phyloP scores from a whole-genome alignment of 2,888 invertebrate genomes.

The Nephrocerus scutellatus region DNA sequence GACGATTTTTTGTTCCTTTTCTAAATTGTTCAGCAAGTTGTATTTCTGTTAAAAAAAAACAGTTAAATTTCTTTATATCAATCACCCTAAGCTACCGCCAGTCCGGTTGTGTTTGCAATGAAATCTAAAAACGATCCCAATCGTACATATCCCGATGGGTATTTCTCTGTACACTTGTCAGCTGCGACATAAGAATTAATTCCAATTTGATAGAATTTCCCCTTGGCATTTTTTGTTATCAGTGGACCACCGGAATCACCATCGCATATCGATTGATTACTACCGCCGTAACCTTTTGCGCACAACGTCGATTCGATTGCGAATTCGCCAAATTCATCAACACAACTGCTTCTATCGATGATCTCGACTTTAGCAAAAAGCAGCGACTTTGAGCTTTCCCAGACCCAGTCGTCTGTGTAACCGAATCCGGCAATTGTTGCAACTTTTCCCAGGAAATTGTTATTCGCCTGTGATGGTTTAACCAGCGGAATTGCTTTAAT shows the following conservation, averaged over 20 bases:
- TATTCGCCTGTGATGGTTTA: slow-evolving; percentile 15
- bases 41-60: too few relatives aligned
- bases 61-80: too few relatives aligned
- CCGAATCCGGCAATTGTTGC: slow-evolving; percentile 39
- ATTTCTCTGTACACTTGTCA: slow-evolving; percentile 35
- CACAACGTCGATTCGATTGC: slow-evolving; percentile 36
- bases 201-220: slow-evolving; percentile 35
- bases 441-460: slow-evolving; percentile 29
- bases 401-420: slow-evolving; percentile 34
- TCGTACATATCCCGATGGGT: slow-evolving; percentile 38
- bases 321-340: slow-evolving; percentile 25
- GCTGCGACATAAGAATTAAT: slow-evolving; percentile 43
- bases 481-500: slow-evolving; percentile 36
- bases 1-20: too few relatives aligned
- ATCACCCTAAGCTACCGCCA: too few relatives aligned
- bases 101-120: slow-evolving; percentile 28
- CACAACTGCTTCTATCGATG: slow-evolving; percentile 33
- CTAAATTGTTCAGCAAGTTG: too few relatives aligned
- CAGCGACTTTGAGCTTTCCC: slow-evolving; percentile 32
- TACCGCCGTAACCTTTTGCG: slow-evolving; percentile 29
- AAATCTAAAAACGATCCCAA: slow-evolving; percentile 36
- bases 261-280: slow-evolving; percentile 39
- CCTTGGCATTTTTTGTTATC: slow-evolving; percentile 22
- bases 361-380: slow-evolving; percentile 35
- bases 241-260: slow-evolving; percentile 44